Conservation (phyloP, 2,888 invertebrate genomes). For the Pyrochroa serraticornis region DNA sequence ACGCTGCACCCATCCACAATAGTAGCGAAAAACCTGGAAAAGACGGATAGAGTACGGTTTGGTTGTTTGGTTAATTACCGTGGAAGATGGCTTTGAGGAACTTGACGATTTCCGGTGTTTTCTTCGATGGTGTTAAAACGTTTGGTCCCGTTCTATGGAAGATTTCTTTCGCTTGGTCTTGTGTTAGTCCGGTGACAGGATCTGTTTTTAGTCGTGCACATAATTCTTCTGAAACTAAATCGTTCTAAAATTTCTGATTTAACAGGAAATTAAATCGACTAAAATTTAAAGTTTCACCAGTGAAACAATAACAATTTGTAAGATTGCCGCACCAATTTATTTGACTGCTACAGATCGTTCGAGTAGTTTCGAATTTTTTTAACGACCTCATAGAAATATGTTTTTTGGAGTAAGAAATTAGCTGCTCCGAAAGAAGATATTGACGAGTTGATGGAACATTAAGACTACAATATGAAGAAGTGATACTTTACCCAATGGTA, state of each 20-base stretch:
- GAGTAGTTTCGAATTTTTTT: too few species aligned
- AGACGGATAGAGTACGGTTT: conserved; percentile 51
- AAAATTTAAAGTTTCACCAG: too few species aligned
- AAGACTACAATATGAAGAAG: not conserved
- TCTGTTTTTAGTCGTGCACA: conserved; percentile 53
- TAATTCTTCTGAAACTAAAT: conserved; percentile 47
- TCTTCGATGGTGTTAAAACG: conserved; percentile 73
- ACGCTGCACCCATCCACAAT: conserved; percentile 76
- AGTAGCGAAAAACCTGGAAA: conserved; percentile 79
- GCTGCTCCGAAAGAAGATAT: too few species aligned
- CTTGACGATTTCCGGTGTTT: conserved; percentile 75
- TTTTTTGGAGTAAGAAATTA: too few species aligned
- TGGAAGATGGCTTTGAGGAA: conserved; percentile 60
- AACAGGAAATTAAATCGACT: too few species aligned
- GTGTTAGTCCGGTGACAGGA: conserved; percentile 64
- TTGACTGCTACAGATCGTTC: too few species aligned
- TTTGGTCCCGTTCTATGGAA: conserved; percentile 71
- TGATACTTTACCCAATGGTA: conserved; percentile 52
- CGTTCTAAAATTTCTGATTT: not conserved
- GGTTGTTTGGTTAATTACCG: conserved; percentile 35
- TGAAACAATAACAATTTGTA: too few species aligned
- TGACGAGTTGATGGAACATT: not conserved
- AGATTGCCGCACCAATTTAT: too few species aligned
- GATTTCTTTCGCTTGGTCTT: conserved; percentile 63
- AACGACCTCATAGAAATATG: too few species aligned